Base-by-base conservation (phyloP, 1,140 invertebrate species). In the Drosophila tani region DNA sequence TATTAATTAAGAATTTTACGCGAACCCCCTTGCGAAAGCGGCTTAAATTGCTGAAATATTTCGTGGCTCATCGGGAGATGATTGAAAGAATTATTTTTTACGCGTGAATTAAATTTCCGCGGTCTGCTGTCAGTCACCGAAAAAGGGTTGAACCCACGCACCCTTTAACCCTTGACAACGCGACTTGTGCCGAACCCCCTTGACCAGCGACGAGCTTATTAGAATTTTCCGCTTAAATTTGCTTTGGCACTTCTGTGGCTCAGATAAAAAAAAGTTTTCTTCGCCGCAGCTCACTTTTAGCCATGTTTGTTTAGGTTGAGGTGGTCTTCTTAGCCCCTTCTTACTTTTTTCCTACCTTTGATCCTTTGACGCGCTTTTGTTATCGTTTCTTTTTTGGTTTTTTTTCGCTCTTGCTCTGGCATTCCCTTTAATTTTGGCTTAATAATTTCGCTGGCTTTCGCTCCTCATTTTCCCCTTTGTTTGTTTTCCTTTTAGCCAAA, bases 161-260 rank as follows among this genome's bases (percentile, higher is more conserved):
- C 55, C 59, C 40, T 45, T 46, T 41, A 47, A 19, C 45, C 49
- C 64, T 55, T 60, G 55, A 51, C 56, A 63, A 70, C 71, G 8
- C 24, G 62, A 59, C 55, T 50, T 49, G 15, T 38, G 9, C 74
- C 70, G 58, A 51, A 11, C 29, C 47, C 63, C 14, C 21, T 47
- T 64, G 65, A 81, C 79, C 67, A 46, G 40, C n/a, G 56, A 38
- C 74, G 59, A 90, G 84, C 84, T 88, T 88, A 88, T 88, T 88
- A 88, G 81, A 90, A 88, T 88, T 88, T 88, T 88, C 85, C 84
- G 84, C 84, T 88, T 90, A 90, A 88, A 90, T 90, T 84, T 90
- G 66, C 84, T 88, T 88, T 85, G 70, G 67, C 84, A 84, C 81
- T 84, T 81, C 40, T 49, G 38, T 8, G 53, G 51, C 67, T 40